phyloP scores from a whole-genome alignment of 2,888 invertebrate genomes.

The Chirona hameri region DNA sequence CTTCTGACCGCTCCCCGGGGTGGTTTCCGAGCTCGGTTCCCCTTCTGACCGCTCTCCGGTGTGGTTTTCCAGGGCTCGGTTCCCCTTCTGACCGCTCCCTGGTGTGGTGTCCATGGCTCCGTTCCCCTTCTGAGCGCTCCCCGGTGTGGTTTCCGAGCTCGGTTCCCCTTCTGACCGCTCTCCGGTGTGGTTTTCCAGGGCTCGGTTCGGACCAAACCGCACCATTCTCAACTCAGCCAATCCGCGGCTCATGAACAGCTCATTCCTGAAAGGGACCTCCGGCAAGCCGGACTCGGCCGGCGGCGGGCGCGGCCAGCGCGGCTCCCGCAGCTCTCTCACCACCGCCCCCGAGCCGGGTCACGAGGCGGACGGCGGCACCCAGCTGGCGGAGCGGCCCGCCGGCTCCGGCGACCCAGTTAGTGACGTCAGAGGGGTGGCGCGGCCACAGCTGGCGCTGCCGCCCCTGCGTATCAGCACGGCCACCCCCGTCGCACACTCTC shows the following conservation, averaged over 20 bases:
- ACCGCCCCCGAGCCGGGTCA: not conserved
- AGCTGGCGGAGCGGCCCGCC: not conserved
- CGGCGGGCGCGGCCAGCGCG: not conserved
- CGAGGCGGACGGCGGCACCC: not conserved
- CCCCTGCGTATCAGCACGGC: not conserved
- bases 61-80: no score
- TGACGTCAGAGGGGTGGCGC: not conserved
- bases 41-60: no score
- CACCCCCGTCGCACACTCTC: not conserved
- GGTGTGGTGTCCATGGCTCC: no score
- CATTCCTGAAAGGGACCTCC: constrained; percentile 41
- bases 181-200: constrained; percentile 54
- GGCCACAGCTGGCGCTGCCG: not conserved
- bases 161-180: no score
- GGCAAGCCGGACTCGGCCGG: not conserved
- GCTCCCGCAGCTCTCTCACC: not conserved
- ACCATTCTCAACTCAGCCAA: constrained; percentile 93
- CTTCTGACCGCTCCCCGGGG: no score
- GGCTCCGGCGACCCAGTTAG: not conserved
- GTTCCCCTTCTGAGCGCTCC: no score
- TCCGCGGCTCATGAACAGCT: constrained; percentile 82
- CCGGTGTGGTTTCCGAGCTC: no score
- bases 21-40: constrained; percentile 69
- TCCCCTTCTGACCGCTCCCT: no score
- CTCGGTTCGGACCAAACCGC: constrained; percentile 85